Evolutionary conservation across 2,797 vertebrate genomes (phyloP), one percentile per base, ranked within the genome.

Genomic region (Xenops minutus): DNA sequence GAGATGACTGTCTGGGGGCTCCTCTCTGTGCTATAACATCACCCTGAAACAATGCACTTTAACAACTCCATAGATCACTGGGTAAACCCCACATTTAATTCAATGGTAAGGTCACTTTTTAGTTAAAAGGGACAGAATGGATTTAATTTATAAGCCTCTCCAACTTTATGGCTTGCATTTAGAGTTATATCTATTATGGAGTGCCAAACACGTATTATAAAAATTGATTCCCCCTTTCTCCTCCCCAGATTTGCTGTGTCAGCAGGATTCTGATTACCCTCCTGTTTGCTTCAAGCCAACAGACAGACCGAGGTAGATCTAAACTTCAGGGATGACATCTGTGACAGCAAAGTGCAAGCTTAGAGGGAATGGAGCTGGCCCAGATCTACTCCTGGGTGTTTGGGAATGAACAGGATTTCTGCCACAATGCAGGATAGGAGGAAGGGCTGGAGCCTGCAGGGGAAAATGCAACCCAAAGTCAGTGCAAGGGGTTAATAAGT

Each of bases 111-210:
- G 96, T 96, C 96, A 97, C 95, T 88, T 95, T 95, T 96, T 93
- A 88, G 59, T 97, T 96, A 94, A 97, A 96, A 96, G 88, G 95
- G 89, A 95, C 83, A 86, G 95, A 92, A 94, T 4, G 22, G 90
- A 58, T 96, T 97, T 97, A 95, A 97, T 97, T 97, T 97, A 96
- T 90, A 94, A 95, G 89, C 83, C 93, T 96, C 94, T 96, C 92
- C 94, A 95, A 89, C 41, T 96, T 97, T 96, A 96, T 94, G 91
- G 93, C 89, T 90, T 59, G 64, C 66, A 76, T 96, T 96, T 96
- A 79, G 95, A 94, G 77, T 94, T 96, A 92, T 90, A 84, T 82
- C 79, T 95, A 85, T 94, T 90, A 95, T 74, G 88, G 58, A 51
- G 96, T 95, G 96, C 96, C 96, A 96, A 96, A 90, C 85, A 90